Conservation (phyloP, 2,888 invertebrate genomes). For the Parnassius glacialis region DNA sequence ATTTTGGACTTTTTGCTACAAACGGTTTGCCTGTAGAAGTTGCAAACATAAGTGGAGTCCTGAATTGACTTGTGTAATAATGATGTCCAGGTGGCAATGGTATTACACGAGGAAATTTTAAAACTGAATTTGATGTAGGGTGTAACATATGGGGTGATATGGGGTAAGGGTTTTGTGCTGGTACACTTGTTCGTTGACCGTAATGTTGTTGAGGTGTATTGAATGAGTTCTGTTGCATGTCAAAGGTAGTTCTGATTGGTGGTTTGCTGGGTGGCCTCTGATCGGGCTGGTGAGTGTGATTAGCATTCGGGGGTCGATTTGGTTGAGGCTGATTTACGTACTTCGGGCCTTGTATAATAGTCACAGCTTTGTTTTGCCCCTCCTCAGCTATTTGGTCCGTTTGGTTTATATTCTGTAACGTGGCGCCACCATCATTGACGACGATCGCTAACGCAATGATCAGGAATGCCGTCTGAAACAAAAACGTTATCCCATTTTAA, state of each 20-base stretch:
- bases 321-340: slow-evolving; percentile 33
- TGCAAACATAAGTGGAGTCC: slow-evolving; percentile 49
- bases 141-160: slow-evolving; percentile 48
- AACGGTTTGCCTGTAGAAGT: slow-evolving; percentile 52
- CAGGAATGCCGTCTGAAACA: slow-evolving; percentile 72
- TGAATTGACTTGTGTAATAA: slow-evolving; percentile 40
- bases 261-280: slow-evolving; percentile 58
- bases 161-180: slow-evolving; percentile 48
- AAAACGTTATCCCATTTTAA: slow-evolving; percentile 30
- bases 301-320: slow-evolving; percentile 34
- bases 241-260: slow-evolving; percentile 48
- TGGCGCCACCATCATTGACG: slow-evolving; percentile 65
- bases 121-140: slow-evolving; percentile 52
- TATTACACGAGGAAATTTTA: slow-evolving; percentile 61
- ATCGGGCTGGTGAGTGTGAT: slow-evolving; percentile 50
- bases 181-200: slow-evolving; percentile 46
- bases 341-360: slow-evolving; percentile 56
- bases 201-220: slow-evolving; percentile 50
- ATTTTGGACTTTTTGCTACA: slow-evolving; percentile 55
- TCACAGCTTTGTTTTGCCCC: slow-evolving; percentile 55
- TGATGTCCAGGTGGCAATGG: slow-evolving; percentile 48
- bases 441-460: slow-evolving; percentile 72
- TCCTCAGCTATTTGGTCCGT: slow-evolving; percentile 68
- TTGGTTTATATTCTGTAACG: slow-evolving; percentile 50
- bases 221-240: slow-evolving; percentile 48